Evolutionary conservation across 2,888 invertebrate genomes (phyloP).

Genomic region (Sinhomidia bicolor): DNA sequence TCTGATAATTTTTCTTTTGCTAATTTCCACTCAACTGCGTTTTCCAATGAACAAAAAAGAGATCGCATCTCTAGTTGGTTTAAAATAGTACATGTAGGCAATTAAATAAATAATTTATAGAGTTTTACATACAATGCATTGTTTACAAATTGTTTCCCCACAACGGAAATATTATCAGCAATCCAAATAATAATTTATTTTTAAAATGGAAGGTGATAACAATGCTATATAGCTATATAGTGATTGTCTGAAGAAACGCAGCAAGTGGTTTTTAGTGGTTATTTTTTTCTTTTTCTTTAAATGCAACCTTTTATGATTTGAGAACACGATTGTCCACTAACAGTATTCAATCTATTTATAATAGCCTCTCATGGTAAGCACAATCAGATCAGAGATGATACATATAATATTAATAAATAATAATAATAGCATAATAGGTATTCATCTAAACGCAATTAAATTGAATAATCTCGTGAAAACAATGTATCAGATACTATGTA

Average conservation of each 20-base stretch:
- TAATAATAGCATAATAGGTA: neutral
- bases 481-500: slow-evolving; percentile 14
- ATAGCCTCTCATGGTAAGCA: slow-evolving; percentile 68
- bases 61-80: slow-evolving; percentile 7
- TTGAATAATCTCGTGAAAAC: slow-evolving; percentile 38
- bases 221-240: no score
- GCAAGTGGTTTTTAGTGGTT: no score
- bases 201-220: no score
- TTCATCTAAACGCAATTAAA: neutral
- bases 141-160: neutral
- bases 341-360: neutral
- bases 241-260: no score
- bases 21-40: no score
- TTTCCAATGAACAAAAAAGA: neutral
- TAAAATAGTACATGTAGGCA: neutral
- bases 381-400: slow-evolving; percentile 53
- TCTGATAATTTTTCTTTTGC: no score
- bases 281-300: neutral
- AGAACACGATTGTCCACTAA: slow-evolving; percentile 24
- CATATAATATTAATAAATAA: neutral
- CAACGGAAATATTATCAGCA: no score
- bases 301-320: neutral
- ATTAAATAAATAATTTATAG: neutral
- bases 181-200: no score
- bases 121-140: no score